Conservation (phyloP, 2,797 vertebrate genomes). For the Denticeps clupeoides region DNA sequence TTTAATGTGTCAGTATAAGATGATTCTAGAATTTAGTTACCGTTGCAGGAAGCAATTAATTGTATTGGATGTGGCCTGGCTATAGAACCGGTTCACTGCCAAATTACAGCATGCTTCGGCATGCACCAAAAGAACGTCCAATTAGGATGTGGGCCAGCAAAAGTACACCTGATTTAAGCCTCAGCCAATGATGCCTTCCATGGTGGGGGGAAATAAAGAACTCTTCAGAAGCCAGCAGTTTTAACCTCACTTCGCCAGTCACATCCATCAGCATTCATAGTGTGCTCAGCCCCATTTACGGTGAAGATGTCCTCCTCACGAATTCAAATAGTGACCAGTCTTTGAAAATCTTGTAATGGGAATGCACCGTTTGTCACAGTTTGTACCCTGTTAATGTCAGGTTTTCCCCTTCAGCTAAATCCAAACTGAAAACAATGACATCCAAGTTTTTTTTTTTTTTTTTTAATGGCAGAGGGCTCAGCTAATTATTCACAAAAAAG, state of each 20-base stretch:
- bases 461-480: conserved; percentile 15
- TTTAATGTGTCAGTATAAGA: no score
- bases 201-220: neutral
- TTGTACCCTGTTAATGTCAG: neutral
- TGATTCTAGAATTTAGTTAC: no score
- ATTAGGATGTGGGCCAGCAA: neutral
- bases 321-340: neutral
- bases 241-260: no score
- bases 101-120: neutral
- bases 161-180: no score
- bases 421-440: conserved; percentile 10
- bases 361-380: conserved; percentile 1
- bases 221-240: conserved; percentile 1
- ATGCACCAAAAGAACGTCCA: neutral
- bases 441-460: conserved; percentile 19
- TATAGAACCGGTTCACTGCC: neutral
- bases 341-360: conserved; percentile 7
- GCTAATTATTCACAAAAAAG: conserved; percentile 35
- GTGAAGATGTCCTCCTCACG: neutral
- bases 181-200: neutral
- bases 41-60: no score
- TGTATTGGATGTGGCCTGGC: no score
- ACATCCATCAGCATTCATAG: neutral
- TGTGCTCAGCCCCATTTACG: neutral
- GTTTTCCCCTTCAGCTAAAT: conserved; percentile 10